phyloP scores from a whole-genome alignment of 2,888 invertebrate species.

The Pristionchus japonicus region DNA sequence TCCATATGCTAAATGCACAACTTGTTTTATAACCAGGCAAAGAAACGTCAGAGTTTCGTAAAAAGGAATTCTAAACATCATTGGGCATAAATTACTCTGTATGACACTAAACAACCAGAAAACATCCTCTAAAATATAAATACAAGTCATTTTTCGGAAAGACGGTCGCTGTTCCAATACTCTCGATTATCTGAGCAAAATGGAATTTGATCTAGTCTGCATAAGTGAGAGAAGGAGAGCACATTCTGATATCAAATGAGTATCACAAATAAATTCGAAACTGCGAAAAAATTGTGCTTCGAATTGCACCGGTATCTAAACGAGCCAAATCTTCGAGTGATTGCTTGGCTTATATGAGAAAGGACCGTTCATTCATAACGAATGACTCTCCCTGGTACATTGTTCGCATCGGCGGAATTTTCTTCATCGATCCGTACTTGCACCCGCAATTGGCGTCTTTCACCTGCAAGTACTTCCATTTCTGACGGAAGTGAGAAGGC shows the following conservation, averaged over 20 bases:
- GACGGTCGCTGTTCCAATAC: neutral
- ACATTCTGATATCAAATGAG: neutral
- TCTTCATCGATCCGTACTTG: constrained; percentile 48
- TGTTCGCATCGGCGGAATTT: constrained; percentile 48
- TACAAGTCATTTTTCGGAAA: neutral
- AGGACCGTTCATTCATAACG: constrained; percentile 71
- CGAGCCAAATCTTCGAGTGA: neutral
- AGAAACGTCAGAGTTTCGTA: neutral
- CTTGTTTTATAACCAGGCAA: too few relatives aligned
- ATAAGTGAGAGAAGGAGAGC: constrained; percentile 25
- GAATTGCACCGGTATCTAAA: neutral
- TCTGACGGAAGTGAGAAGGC: neutral
- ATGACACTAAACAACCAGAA: neutral
- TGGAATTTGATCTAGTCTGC: constrained; percentile 9
- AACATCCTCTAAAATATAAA: neutral
- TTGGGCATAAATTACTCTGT: neutral
- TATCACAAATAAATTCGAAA: constrained; percentile 21
- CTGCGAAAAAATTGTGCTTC: neutral
- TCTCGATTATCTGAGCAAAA: neutral
- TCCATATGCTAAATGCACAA: too few relatives aligned
- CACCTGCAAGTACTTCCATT: constrained; percentile 14
- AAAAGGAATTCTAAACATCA: neutral
- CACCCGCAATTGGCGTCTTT: constrained; percentile 35
- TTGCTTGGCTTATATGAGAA: constrained; percentile 58
- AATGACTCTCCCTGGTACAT: constrained; percentile 74